These are phyloP conservation scores for Yoshiicerus persimilis DNA, from an alignment of 1,140 invertebrate genomes.

Conservation along the genomic window DNA sequence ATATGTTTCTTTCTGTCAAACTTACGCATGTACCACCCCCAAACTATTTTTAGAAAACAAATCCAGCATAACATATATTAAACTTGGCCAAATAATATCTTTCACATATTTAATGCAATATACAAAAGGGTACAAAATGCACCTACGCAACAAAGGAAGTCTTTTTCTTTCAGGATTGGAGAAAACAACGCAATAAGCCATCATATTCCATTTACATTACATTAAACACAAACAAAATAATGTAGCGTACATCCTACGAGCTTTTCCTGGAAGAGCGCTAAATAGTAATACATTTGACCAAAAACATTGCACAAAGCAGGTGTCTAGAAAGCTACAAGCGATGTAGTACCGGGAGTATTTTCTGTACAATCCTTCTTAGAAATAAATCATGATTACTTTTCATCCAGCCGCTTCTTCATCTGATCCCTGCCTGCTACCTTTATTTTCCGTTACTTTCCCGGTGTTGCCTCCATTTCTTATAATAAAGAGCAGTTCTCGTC, in stretches of 20 bases:
- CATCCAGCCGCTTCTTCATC: background rate
- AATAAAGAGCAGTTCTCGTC: background rate
- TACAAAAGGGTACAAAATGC: too few relatives aligned
- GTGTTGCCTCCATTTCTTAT: background rate
- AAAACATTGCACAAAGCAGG: background rate
- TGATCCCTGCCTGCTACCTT: background rate
- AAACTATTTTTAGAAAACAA: background rate
- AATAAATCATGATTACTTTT: slow-evolving; percentile 23
- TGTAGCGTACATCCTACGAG: too few relatives aligned
- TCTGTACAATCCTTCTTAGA: background rate
- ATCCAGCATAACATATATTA: background rate
- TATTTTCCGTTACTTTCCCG: background rate
- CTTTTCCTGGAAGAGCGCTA: too few relatives aligned
- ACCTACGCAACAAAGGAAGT: too few relatives aligned
- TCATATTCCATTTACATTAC: too few relatives aligned
- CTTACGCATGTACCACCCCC: background rate
- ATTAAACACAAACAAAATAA: too few relatives aligned
- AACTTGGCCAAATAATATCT: background rate
- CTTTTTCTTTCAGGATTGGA: background rate
- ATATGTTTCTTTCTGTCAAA: too few relatives aligned
- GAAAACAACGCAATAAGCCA: background rate
- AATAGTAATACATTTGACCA: background rate
- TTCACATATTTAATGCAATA: background rate
- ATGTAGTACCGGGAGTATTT: background rate
- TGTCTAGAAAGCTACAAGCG: background rate